Base-by-base conservation (phyloP, 2,797 vertebrate species). In the Acanthis flammea region DNA sequence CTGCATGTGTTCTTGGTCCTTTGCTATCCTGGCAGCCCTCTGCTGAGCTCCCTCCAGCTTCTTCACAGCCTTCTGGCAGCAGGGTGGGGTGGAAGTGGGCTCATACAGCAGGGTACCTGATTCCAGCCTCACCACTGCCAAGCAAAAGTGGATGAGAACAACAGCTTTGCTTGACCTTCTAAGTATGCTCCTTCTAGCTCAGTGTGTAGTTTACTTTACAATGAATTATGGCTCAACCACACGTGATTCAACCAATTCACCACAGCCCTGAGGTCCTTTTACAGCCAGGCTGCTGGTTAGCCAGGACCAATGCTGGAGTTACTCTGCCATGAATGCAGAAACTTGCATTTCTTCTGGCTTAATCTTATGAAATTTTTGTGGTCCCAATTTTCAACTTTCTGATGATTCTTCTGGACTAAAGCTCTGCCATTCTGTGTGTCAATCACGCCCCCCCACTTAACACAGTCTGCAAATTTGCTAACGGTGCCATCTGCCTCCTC, bases 401-500 rank as follows among this genome's bases (percentile, higher is more conserved):
- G 50, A 88, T 82, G 86, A 89, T 93, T 96, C 80, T 81, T 93
- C 86, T 87, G 95, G 94, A 92, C 95, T 96, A 85, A 92, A 92
- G 81, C 92, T 91, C 75, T 94, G 68, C 70, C 73, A 83, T 91
- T 88, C 76, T 75, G 61, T 57, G 23, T 94, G 96, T 96, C 96
- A 96, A 94, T 96, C 95, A 96, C 90, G 72, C 82, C 82, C 54
- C 96, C 79, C 79, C 33, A 92, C 70, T 81, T 96, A 94, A 95
- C 96, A 95, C 91, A 95, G 89, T 86, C 85, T 94, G 93, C 47
- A 96, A 91, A 96, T 96, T 96, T 94, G 95, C 76, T 94, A 95
- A 94, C 62, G 45, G 70, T 96, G 85, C 94, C 95, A 96, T 96
- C 96, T 96, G 95, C 94, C 95, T 94, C 90, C 73, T 88, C 85